Percentiles rank a stretch among this genome's conserved stretches.
phyloP scores from a whole-genome alignment of 2,113 vertebrate species.

The Tetraodon nigroviridis region DNA sequence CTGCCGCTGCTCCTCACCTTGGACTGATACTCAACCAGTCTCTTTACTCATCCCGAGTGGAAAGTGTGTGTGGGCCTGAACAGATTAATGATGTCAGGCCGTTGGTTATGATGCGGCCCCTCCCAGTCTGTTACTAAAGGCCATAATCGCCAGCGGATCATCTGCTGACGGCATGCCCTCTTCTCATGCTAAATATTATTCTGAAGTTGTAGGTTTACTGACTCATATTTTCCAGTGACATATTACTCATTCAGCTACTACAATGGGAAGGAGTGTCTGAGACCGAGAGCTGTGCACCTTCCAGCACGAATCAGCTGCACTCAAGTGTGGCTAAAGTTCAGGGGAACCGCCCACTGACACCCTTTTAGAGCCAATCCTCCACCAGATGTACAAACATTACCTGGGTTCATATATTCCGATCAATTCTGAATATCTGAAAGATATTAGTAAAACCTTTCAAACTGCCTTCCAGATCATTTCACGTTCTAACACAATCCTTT shows the following conservation, averaged over 20 bases:
- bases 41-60: conserved; percentile 38
- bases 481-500: too few species aligned
- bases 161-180: conserved; percentile 30
- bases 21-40: conserved; percentile 31
- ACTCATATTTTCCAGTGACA: conserved; percentile 63
- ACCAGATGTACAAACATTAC: too few species aligned
- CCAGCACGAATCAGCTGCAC: conserved; percentile 28
- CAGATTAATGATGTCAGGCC: conserved; percentile 60
- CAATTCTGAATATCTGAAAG: too few species aligned
- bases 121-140: conserved; percentile 59
- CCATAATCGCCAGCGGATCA: conserved; percentile 56
- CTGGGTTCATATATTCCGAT: too few species aligned
- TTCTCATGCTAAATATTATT: conserved; percentile 57
- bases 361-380: too few species aligned
- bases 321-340: conserved; percentile 2
- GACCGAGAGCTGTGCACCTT: conserved; percentile 36
- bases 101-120: conserved; percentile 50
- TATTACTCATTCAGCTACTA: conserved; percentile 56
- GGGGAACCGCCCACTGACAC: neutral
- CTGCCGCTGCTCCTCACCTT: conserved; percentile 45
- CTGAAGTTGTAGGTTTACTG: conserved; percentile 58
- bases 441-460: too few species aligned
- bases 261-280: conserved; percentile 58
- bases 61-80: conserved; percentile 45
- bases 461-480: too few species aligned